These are phyloP conservation scores for Morpho helenor DNA, from an alignment of 2,888 invertebrate genomes.

Conservation along the genomic window DNA sequence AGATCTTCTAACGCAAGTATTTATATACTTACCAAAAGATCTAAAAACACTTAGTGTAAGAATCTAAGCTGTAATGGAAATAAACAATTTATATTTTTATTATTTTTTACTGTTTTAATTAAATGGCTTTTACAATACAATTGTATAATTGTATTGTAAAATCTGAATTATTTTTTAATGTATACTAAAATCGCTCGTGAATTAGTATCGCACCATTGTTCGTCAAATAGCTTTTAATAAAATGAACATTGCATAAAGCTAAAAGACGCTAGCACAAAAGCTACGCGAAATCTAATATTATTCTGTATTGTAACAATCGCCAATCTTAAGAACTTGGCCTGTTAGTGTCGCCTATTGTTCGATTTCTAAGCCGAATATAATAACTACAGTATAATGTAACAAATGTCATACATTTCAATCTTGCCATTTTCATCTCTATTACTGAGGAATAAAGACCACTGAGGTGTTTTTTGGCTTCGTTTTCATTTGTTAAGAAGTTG, in stretches of 20 bases:
- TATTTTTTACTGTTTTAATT: too few species aligned
- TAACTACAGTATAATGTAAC: constrained; percentile 29
- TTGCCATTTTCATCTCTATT: constrained; percentile 24
- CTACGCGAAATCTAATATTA: constrained; percentile 42
- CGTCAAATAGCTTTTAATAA: constrained; percentile 23
- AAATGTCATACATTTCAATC: constrained; percentile 7
- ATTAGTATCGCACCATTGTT: constrained; percentile 25
- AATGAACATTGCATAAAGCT: constrained; percentile 37
- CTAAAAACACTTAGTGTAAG: too few species aligned
- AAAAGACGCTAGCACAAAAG: constrained; percentile 43
- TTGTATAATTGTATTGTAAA: too few species aligned
- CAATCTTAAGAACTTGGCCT: constrained; percentile 55
- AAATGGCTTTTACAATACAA: too few species aligned
- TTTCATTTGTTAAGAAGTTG: constrained; percentile 33
- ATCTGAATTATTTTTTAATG: not conserved
- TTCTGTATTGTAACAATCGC: constrained; percentile 52
- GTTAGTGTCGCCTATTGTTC: constrained; percentile 51
- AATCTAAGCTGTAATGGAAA: too few species aligned
- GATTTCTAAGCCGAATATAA: constrained; percentile 41
- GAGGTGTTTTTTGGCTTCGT: constrained; percentile 8
- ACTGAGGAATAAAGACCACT: constrained; percentile 20
- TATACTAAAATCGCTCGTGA: not conserved
- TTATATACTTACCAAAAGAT: too few species aligned
- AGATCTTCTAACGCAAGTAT: too few species aligned
- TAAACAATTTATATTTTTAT: too few species aligned